These are phyloP conservation scores for Pterostichus madidus DNA, from an alignment of 2,888 invertebrate genomes.

Conservation along the genomic window DNA sequence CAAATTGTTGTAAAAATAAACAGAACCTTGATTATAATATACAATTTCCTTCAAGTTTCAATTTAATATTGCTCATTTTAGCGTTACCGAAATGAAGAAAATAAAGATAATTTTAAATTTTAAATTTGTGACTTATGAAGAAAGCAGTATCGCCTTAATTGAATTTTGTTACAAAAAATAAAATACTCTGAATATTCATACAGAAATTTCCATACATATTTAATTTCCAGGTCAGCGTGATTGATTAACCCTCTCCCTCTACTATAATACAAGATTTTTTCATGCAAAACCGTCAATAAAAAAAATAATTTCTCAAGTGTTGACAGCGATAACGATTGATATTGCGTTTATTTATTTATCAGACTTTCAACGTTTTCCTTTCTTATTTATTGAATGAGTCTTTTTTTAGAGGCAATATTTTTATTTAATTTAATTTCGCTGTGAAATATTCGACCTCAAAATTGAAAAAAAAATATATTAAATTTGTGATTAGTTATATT, in stretches of 20 bases:
- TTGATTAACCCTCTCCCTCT: constrained; percentile 4
- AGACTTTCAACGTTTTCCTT: too few species aligned
- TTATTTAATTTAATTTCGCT: too few species aligned
- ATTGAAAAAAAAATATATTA: too few species aligned
- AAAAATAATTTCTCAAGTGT: background rate
- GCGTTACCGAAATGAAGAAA: background rate
- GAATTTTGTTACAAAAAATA: constrained; percentile 32
- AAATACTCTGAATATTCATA: constrained; percentile 40
- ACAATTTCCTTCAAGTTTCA: too few species aligned
- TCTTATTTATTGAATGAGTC: too few species aligned
- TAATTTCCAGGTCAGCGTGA: constrained; percentile 35
- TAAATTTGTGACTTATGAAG: background rate
- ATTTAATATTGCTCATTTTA: too few species aligned
- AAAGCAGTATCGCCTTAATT: constrained; percentile 15
- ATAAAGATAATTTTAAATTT: background rate
- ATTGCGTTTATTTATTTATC: background rate
- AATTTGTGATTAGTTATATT: too few species aligned
- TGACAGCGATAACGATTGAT: background rate
- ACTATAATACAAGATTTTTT: background rate
- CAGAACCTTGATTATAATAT: too few species aligned
- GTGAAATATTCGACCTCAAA: too few species aligned
- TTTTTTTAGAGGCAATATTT: too few species aligned
- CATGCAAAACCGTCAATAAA: background rate
- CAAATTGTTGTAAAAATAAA: too few species aligned
- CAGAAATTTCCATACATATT: constrained; percentile 35